phyloP scores from a whole-genome alignment of 2,888 invertebrate species.

The Rhimphoctona megacephalus region DNA sequence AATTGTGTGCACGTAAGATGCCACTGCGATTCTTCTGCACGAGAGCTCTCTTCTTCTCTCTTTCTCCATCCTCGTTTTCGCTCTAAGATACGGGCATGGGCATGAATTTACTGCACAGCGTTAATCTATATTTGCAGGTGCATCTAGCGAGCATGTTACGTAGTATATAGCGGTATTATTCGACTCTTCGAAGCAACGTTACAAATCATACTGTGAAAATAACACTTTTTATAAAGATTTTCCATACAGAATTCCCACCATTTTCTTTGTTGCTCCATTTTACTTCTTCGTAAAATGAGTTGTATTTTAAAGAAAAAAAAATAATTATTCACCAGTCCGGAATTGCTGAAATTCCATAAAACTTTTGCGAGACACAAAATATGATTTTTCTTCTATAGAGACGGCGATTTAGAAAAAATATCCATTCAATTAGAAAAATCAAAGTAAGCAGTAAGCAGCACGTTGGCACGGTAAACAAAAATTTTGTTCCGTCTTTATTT shows the following conservation, averaged over 20 bases:
- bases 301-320: no score
- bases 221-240: neutral
- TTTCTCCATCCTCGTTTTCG: neutral
- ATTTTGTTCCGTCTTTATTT: neutral
- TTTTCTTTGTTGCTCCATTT: no score
- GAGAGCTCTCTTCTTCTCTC: neutral
- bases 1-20: neutral
- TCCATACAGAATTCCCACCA: neutral
- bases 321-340: no score
- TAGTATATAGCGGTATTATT: neutral
- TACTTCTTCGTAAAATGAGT: no score
- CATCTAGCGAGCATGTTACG: neutral
- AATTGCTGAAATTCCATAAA: no score
- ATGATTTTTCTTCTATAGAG: neutral
- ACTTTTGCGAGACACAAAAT: neutral
- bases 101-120: neutral
- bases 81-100: neutral
- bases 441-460: neutral
- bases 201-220: neutral
- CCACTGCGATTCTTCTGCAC: slow-evolving; percentile 6
- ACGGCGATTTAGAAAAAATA: neutral
- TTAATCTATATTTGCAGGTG: slow-evolving; percentile 21
- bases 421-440: neutral
- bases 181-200: neutral
- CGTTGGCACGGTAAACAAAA: neutral